Conservation (phyloP, 2,888 invertebrate genomes). For the Tanaodytes sp. region DNA sequence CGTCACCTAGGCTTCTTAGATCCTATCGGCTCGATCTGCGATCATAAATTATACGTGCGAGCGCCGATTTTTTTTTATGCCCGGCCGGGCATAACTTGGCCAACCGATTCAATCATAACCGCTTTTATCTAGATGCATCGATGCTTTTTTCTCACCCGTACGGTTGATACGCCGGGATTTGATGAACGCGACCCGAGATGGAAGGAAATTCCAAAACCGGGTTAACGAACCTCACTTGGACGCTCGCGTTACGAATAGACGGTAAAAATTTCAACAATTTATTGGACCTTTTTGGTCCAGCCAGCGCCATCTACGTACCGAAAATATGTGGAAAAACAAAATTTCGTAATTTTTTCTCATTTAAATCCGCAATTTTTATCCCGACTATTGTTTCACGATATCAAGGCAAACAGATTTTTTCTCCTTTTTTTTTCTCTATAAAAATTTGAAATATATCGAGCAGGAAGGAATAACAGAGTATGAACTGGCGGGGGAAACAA, state of each 20-base stretch:
- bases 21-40: too few relatives aligned
- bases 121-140: conserved; percentile 35
- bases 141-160: conserved; percentile 34
- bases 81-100: conserved; percentile 11
- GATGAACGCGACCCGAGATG: conserved; percentile 14
- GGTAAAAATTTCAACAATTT: background rate
- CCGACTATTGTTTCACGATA: too few relatives aligned
- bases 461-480: background rate
- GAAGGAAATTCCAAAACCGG: conserved; percentile 16
- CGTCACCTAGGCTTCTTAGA: conserved; percentile 3
- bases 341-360: too few relatives aligned
- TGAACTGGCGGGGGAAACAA: background rate
- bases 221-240: conserved; percentile 29
- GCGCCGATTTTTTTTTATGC: conserved; percentile 6
- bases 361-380: too few relatives aligned
- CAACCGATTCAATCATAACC: conserved; percentile 36
- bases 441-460: conserved; percentile 33
- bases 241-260: background rate
- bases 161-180: conserved; percentile 30
- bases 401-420: too few relatives aligned
- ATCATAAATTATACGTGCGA: conserved; percentile 21
- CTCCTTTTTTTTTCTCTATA: too few relatives aligned
- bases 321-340: too few relatives aligned
- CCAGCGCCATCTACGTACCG: too few relatives aligned
- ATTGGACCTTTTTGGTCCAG: too few relatives aligned